Base-by-base conservation (phyloP, 2,888 invertebrate genomes). In the Orthosia cruda region DNA sequence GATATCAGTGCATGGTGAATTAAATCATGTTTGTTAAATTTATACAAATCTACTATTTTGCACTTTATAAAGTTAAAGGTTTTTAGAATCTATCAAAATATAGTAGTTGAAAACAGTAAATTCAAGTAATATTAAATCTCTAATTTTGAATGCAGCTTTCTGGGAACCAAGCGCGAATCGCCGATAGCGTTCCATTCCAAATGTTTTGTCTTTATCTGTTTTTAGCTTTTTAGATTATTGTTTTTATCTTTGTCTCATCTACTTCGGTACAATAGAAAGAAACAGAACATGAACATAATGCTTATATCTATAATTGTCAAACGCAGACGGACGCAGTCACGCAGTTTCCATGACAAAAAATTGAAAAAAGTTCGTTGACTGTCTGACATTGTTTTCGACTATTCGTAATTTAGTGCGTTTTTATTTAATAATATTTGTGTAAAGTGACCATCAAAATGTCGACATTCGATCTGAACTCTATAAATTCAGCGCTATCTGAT, bases 381-480 rank as follows among this genome's bases (percentile, higher is more conserved):
- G 87, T 73, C 59, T 88, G 87, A 72, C 81, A 85, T 80, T 83
- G 74, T 76, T 85, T 87, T 80, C 66, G 57, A 89, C 73, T 75
- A 84, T 86, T 80, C 67, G 58, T 89, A 85, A 89, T 89, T 88
- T 87, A 70, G 80, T 80, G 87, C 87, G 87, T 74, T 82, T 84
- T 82, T 77, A 80, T 81, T 87, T 87, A 86, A 76, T 88, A 87
- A 84, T 20, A 58, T 66, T 74, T 66, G 59, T 74, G 23, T 49
- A 58, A 74, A 67, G 71, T 73, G 78, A 68, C 81, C 18, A 58
- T 49, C 74, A 92, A 85, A 90, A 97, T 97, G 97, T 88, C 95
- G 83, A 87, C 95, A 62, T 97, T 97, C 82, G 97, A 97, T 92
- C 93, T 98, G 61, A 97, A 97, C 74, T 96, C 97, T n/a, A 94